Evolutionary conservation across 2,113 vertebrate species (phyloP), one percentile per base, ranked within the genome.

Genomic region (Ploceus nigricollis): DNA sequence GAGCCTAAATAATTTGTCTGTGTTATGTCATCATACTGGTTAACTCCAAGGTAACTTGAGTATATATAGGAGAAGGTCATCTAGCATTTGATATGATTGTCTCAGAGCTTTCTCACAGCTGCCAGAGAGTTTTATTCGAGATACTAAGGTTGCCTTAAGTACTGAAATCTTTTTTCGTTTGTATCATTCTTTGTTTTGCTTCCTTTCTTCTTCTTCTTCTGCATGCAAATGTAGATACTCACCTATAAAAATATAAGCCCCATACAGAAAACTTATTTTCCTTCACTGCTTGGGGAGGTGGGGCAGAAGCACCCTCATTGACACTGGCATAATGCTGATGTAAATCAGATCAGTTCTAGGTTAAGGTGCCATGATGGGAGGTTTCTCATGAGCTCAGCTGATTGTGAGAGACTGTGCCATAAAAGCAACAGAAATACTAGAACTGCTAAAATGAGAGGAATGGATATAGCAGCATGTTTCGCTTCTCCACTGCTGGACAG

Each of bases 1-100:
- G 65, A 87, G 51, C 39, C 56, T 81, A 77, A 95, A 77, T 73
- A 66, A 86, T 68, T 35, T 72, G 17, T 37, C 78, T 83, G 71
- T 23, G 42, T 90, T 87, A 75, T 72, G 39, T 84, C 65, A 89
- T 42, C 64, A 5, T 77, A 35, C 37, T 42, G 48, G 35, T 71
- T 83, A 83, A 37, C 30, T 81, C 37, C 51, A 63, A 86, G 47
- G 30, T 83, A 68, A 73, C 39, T 28, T 3, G 13, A 89, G 19
- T 53, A 22, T 11, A 25, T 25, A 13, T 13, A 15, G 11, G 44
- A 50, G 39, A 69, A 72, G 9, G 35, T 68, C 21, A n/a, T 8
- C 30, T 66, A 47, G 24, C 31, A 71, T 35, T 51, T 28, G 20
- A 7, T 40, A 3, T 13, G 6, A 13, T 19, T 19, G 22, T 24